phyloP scores from a whole-genome alignment of 2,797 vertebrate species.

The Chromis chromis region DNA sequence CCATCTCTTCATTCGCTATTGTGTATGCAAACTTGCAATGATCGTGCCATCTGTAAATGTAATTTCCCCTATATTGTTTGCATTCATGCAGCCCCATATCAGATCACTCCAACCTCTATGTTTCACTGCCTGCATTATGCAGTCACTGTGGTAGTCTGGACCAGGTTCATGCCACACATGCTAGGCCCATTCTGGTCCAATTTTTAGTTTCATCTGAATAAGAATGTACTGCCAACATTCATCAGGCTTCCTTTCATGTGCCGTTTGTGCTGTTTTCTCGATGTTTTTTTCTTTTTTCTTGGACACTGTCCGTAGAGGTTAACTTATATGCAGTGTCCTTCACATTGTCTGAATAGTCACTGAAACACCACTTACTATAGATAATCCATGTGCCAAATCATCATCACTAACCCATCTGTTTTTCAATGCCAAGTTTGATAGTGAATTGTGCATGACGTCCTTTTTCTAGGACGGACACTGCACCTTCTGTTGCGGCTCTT shows the following conservation, averaged over 20 bases:
- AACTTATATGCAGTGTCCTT: background rate
- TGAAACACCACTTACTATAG: background rate
- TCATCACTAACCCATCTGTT: background rate
- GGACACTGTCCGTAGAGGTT: background rate
- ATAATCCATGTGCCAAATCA: constrained; percentile 7
- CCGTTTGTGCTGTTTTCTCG: too few species aligned
- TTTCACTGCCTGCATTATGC: background rate
- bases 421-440: constrained; percentile 13
- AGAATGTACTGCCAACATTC: background rate
- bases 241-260: background rate
- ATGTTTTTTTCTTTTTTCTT: too few species aligned
- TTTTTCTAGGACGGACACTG: background rate
- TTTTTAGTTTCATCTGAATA: constrained; percentile 9
- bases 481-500: constrained; percentile 5
- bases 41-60: background rate
- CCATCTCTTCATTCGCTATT: background rate
- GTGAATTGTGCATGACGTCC: constrained; percentile 8
- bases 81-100: background rate
- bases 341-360: background rate
- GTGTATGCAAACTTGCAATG: background rate
- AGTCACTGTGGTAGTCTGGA: background rate
- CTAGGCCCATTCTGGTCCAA: background rate
- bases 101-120: background rate
- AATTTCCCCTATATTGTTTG: background rate
- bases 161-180: constrained; percentile 6